Evolutionary conservation across 1,140 invertebrate species (phyloP).

Genomic region (Coelopa frigida): DNA sequence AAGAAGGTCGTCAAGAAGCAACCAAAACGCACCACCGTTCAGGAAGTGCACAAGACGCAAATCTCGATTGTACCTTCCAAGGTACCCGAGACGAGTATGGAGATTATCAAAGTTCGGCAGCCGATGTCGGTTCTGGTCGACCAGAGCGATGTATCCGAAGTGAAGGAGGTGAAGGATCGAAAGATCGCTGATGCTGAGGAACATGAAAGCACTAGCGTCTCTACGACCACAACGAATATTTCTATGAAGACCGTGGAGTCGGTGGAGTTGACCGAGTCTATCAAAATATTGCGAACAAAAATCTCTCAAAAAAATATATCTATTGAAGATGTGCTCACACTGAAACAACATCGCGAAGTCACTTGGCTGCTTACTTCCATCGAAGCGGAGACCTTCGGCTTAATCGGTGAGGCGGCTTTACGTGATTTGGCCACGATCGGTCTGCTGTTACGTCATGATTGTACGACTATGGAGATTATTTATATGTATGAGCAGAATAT

Average conservation of each 20-base stretch:
- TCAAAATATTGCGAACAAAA: conserved; percentile 34
- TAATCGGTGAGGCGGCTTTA: conserved; percentile 64
- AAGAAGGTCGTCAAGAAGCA: conserved; percentile 31
- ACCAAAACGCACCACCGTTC: conserved; percentile 12
- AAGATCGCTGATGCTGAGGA: conserved; percentile 30
- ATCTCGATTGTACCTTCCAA: conserved; percentile 28
- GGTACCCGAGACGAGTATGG: conserved; percentile 32
- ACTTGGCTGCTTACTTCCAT: conserved; percentile 65
- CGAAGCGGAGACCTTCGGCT: conserved; percentile 68
- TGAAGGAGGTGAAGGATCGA: conserved; percentile 38
- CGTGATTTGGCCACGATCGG: conserved; percentile 74
- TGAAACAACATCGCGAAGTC: conserved; percentile 53
- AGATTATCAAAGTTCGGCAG: conserved; percentile 28
- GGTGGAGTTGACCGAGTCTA: conserved; percentile 33
- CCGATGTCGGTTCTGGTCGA: conserved; percentile 44
- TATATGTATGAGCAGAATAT: conserved; percentile 67
- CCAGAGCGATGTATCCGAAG: conserved; percentile 46
- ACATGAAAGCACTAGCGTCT: conserved; percentile 21
- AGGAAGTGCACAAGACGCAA: conserved; percentile 22
- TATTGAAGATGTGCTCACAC: conserved; percentile 32
- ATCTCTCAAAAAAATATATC: conserved; percentile 35
- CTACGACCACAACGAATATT: conserved; percentile 14
- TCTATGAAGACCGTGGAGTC: conserved; percentile 20
- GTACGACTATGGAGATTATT: conserved; percentile 68
- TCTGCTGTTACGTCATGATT: conserved; percentile 64